Conservation (phyloP, 2,888 invertebrate species). For the Xestia ashworthii region DNA sequence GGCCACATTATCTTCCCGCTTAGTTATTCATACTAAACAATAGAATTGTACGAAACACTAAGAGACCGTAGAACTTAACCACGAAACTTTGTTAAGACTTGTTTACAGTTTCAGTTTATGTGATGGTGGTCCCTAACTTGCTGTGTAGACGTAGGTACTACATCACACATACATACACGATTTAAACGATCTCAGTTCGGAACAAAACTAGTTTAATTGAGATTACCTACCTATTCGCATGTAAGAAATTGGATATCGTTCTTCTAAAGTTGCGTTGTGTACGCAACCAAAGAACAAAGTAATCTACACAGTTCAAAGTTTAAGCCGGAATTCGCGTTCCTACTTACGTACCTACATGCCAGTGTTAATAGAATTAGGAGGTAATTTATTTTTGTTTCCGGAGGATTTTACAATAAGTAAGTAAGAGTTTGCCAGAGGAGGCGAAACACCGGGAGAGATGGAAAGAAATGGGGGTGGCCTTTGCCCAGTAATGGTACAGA, state of each 20-base stretch:
- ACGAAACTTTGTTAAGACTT: slow-evolving; percentile 87
- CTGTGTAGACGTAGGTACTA: slow-evolving; percentile 71
- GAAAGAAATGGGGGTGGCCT: no score
- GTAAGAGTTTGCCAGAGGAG: no score
- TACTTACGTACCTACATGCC: slow-evolving; percentile 14
- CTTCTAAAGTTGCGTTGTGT: slow-evolving; percentile 48
- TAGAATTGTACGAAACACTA: slow-evolving; percentile 80
- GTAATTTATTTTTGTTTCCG: slow-evolving; percentile 2
- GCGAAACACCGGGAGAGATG: no score
- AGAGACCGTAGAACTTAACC: slow-evolving; percentile 84
- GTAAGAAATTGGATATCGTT: slow-evolving; percentile 62
- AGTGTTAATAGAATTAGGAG: slow-evolving; percentile 29
- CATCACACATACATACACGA: slow-evolving; percentile 73
- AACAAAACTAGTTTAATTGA: slow-evolving; percentile 74
- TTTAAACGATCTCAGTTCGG: slow-evolving; percentile 78
- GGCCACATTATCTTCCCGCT: slow-evolving; percentile 71
- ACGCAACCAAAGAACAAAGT: slow-evolving; percentile 49
- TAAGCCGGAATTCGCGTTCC: slow-evolving; percentile 26
- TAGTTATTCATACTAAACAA: slow-evolving; percentile 77
- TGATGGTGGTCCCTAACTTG: slow-evolving; percentile 81
- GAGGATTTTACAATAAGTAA: not conserved
- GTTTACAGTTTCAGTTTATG: slow-evolving; percentile 86
- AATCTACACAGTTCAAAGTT: slow-evolving; percentile 44
- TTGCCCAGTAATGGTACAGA: no score
- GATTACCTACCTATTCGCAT: slow-evolving; percentile 69